Evolutionary conservation across 1,140 invertebrate genomes (phyloP).

Genomic region (Danaus melanippus): DNA sequence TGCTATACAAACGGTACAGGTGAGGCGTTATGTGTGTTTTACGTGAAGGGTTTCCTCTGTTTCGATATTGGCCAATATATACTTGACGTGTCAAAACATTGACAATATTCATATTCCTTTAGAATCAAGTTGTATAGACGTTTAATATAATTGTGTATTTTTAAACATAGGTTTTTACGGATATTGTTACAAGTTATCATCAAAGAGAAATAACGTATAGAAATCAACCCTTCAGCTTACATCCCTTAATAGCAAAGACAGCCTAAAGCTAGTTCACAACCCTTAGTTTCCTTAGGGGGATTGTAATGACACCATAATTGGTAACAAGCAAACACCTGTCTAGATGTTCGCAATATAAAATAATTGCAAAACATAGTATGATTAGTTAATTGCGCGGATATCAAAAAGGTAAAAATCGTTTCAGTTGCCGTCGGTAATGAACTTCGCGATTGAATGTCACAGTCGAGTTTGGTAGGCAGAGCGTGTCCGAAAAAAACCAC

Average conservation of each 20-base stretch:
- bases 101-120: not conserved
- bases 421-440: slow-evolving; percentile 14
- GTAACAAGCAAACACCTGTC: not conserved
- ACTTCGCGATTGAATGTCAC: slow-evolving; percentile 16
- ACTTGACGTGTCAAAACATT: not conserved
- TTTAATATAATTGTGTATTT: too few species aligned
- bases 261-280: too few species aligned
- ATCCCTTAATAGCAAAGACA: too few species aligned
- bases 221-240: too few species aligned
- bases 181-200: too few species aligned
- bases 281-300: not conserved
- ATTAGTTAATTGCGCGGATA: too few species aligned
- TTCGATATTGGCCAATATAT: too few species aligned
- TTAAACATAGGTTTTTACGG: too few species aligned
- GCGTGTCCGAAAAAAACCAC: slow-evolving; percentile 11
- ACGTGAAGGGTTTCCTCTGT: not conserved
- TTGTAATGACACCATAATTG: not conserved
- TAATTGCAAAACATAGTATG: too few species aligned
- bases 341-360: too few species aligned
- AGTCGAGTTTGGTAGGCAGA: slow-evolving; percentile 12
- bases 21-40: slow-evolving; percentile 15
- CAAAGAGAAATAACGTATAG: too few species aligned
- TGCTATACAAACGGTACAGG: slow-evolving; percentile 19
- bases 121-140: too few species aligned
- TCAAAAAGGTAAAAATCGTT: slow-evolving; percentile 9